Base-by-base conservation (phyloP, 2,113 vertebrate genomes). In the Choloepus hoffmanni region DNA sequence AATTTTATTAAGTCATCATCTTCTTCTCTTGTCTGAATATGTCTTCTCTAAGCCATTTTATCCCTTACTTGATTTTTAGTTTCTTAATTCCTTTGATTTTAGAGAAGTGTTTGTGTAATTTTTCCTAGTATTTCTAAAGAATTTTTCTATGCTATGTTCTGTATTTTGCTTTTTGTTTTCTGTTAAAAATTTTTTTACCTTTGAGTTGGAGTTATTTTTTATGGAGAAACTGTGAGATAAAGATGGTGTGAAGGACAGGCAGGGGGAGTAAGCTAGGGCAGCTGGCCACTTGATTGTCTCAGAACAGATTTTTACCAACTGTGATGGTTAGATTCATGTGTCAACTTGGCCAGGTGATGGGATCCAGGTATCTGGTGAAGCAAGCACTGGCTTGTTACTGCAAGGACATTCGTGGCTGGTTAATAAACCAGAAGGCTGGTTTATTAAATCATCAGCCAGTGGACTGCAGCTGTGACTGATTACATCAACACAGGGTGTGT, bases 81-180 rank as follows among this genome's bases (percentile, higher is more conserved):
- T 85, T 94, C 43, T 68, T 43, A 3, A 62, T 83, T 76, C 85
- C 30, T 89, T 88, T 81, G 58, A 72, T 91, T 94, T 72, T 82
- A 92, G n/a, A 33, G 10, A 89, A 53, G 10, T 70, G 0, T 36
- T 77, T 58, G 50, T 24, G 45, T n/a, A 67, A 48, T 55, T 70
- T 91, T 43, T 16, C 43, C 33, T 78, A 48, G 2, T 79, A 33
- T 45, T 55, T 26, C 45, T 50, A 26, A 18, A 33, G 40, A 23
- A 23, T 62, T 89, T 79, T 82, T 93, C 90, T 70, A 90, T 45
- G 60, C 18, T 86, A 30, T 36, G 50, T 63, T 58, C 55, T 53
- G 40, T 1, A 48, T 9, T 73, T 84, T 74, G 7, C 7, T 28
- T 79, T 88, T 60, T 55, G 24, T 72, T 93, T 89, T 85, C 16